Conservation (phyloP, 2,797 vertebrate species). For the Microtus californicus region DNA sequence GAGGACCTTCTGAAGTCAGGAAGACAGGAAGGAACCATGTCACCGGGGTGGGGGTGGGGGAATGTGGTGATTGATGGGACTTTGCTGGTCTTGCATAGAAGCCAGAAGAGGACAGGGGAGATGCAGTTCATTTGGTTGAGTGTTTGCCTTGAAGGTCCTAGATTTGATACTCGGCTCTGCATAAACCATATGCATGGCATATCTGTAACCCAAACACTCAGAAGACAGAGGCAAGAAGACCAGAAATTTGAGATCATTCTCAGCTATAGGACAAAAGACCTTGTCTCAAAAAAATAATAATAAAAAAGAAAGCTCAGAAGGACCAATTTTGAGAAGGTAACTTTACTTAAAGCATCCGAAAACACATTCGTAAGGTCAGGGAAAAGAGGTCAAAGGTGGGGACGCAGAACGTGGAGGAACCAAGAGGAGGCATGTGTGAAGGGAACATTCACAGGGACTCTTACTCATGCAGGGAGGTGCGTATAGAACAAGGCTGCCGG, state of each 20-base stretch:
- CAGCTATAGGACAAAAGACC: not conserved
- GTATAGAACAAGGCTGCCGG: rapidly evolving
- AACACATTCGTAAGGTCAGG: not conserved
- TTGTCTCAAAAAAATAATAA: not conserved
- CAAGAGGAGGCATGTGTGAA: not conserved
- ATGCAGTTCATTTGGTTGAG: not conserved
- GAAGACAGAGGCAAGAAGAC: not conserved
- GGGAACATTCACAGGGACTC: not conserved
- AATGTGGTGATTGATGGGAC: not conserved
- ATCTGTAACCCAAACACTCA: not conserved
- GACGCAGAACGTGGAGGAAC: not conserved
- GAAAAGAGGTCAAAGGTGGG: not conserved
- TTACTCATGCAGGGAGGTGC: not conserved
- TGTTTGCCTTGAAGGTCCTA: not conserved
- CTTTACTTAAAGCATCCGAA: slow-evolving; percentile 38
- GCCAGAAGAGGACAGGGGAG: not conserved
- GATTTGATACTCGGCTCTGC: not conserved
- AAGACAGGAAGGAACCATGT: not conserved
- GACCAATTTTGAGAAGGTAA: not conserved
- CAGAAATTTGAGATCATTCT: not conserved
- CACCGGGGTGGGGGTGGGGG: too few relatives aligned
- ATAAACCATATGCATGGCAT: not conserved
- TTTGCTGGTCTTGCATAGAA: not conserved
- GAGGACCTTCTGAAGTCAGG: not conserved
- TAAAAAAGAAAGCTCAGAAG: not conserved